Evolutionary conservation across 37 sponge, comb jelly and placozoan genomes (phyloP).

Genomic region (Cladorhizidae sp.): DNA sequence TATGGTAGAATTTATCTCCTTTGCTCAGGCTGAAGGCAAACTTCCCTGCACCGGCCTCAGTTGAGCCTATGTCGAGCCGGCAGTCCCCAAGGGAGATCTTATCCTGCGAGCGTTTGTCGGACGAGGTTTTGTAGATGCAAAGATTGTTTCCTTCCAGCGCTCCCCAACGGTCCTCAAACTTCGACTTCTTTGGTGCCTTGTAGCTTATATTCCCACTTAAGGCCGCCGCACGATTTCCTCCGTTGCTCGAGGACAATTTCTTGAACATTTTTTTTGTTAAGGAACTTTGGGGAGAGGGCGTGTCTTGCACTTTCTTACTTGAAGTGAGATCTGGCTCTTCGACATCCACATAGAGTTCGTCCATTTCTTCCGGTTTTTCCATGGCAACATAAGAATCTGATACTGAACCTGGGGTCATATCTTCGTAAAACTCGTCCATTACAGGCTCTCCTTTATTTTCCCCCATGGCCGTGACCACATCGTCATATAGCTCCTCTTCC

Average conservation of each 20-base stretch:
- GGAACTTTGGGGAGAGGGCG: neutral
- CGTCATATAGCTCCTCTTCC: slow-evolving; percentile 41
- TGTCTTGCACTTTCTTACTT: neutral
- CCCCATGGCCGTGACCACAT: slow-evolving; percentile 5
- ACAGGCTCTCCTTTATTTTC: neutral
- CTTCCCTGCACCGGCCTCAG: slow-evolving; percentile 17
- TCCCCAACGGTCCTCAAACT: slow-evolving; percentile 30
- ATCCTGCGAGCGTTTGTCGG: slow-evolving; percentile 29
- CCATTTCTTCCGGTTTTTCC: slow-evolving; percentile 15
- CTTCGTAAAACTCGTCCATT: slow-evolving; percentile 44
- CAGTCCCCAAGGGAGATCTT: slow-evolving; percentile 30
- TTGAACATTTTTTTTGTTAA: slow-evolving; percentile 30
- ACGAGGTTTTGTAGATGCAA: slow-evolving; percentile 13
- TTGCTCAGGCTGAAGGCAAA: slow-evolving; percentile 23
- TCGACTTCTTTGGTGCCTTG: slow-evolving; percentile 36
- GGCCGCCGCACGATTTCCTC: no score
- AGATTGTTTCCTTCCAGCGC: slow-evolving; percentile 34
- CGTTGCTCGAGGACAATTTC: neutral
- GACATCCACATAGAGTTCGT: slow-evolving; percentile 57
- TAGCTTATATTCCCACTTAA: slow-evolving; percentile 21
- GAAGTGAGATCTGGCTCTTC: slow-evolving; percentile 1
- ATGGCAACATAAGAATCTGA: slow-evolving; percentile 35
- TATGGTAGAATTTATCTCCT: slow-evolving; percentile 31
- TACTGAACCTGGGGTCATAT: slow-evolving; percentile 17
- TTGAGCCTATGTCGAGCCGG: slow-evolving; percentile 11